These are phyloP conservation scores for Limenitis camilla DNA, from an alignment of 2,888 invertebrate species.

Conservation along the genomic window DNA sequence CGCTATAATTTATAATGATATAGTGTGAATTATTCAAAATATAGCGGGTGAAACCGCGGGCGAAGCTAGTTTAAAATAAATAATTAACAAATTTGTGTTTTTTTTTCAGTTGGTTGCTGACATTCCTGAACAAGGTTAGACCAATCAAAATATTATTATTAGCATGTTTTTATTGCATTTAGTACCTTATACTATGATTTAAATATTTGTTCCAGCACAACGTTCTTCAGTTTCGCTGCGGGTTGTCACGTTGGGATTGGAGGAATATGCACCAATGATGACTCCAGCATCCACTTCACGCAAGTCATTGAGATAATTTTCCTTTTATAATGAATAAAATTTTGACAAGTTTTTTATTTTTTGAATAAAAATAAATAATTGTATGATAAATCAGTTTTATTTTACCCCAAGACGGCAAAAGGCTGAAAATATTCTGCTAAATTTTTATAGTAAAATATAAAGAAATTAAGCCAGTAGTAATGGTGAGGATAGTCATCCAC, in stretches of 20 bases:
- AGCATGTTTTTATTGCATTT: not conserved
- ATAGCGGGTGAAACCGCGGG: too few relatives aligned
- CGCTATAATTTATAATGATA: too few relatives aligned
- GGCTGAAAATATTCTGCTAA: too few relatives aligned
- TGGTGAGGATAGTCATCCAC: too few relatives aligned
- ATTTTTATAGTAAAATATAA: too few relatives aligned
- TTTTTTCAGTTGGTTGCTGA: constrained; percentile 52
- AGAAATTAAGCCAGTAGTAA: too few relatives aligned
- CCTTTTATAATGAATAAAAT: not conserved
- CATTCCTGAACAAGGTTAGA: constrained; percentile 50
- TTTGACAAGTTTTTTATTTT: not conserved
- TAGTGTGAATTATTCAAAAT: too few relatives aligned
- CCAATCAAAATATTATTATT: constrained; percentile 2
- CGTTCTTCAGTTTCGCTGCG: constrained; percentile 59
- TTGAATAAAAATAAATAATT: constrained; percentile 1
- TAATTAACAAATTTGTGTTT: not conserved
- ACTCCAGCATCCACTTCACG: constrained; percentile 22
- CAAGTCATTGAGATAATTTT: constrained; percentile 31
- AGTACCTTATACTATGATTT: too few relatives aligned
- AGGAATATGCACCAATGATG: constrained; percentile 29
- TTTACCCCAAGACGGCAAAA: too few relatives aligned
- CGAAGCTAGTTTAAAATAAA: not conserved
- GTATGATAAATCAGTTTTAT: too few relatives aligned
- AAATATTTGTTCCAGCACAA: constrained; percentile 34
- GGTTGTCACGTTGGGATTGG: constrained; percentile 54